Conservation (phyloP, 64 coral and sea anemone genomes). For the Porites lutea region DNA sequence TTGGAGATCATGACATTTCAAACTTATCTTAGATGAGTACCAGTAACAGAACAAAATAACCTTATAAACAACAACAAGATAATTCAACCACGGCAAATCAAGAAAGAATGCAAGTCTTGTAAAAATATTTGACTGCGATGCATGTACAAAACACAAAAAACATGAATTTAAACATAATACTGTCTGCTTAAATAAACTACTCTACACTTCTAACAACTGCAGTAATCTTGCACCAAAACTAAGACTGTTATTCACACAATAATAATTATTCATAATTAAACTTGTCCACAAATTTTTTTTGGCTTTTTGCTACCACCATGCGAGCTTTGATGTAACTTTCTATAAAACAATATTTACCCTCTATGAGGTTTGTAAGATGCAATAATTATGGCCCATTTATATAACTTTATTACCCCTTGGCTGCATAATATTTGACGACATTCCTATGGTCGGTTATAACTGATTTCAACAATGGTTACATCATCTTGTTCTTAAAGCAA, state of each 20-base stretch:
- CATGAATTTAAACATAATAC: no score
- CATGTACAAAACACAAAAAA: no score
- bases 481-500: background rate
- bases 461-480: background rate
- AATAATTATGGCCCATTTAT: background rate
- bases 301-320: background rate
- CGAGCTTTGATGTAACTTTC: background rate
- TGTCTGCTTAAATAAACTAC: no score
- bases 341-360: background rate
- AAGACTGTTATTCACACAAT: background rate
- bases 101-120: no score
- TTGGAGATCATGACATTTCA: no score
- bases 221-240: background rate
- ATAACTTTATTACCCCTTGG: no score
- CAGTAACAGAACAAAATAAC: no score
- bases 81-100: no score
- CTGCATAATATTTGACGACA: background rate
- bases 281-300: background rate
- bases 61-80: no score
- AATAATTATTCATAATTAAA: background rate
- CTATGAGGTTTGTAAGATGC: slow-evolving; percentile 16
- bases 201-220: no score
- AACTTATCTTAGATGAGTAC: no score
- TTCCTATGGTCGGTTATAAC: background rate
- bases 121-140: no score